These are phyloP conservation scores for Maniola hyperantus DNA, from an alignment of 2,888 invertebrate species.

Conservation along the genomic window DNA sequence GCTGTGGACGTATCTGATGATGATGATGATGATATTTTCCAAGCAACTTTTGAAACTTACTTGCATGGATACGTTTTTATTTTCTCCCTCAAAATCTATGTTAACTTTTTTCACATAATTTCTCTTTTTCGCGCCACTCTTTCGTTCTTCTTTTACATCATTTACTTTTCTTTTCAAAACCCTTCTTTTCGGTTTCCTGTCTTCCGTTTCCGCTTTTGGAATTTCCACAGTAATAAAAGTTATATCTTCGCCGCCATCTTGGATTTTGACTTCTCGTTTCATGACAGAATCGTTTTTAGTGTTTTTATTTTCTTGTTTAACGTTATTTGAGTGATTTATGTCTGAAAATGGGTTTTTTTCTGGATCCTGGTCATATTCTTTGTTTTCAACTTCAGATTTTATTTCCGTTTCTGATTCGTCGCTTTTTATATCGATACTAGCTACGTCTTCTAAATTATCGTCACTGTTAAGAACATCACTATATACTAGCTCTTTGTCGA, in stretches of 20 bases:
- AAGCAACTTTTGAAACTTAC: conserved; percentile 3
- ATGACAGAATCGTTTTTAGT: background rate
- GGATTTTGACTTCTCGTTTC: background rate
- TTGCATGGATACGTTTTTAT: background rate
- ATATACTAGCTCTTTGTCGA: conserved; percentile 1
- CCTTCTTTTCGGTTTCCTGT: background rate
- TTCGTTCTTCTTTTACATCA: background rate
- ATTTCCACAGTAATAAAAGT: background rate
- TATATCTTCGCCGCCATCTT: background rate
- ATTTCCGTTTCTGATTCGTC: background rate
- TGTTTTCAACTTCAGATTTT: background rate
- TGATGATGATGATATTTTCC: no score
- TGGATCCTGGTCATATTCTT: background rate
- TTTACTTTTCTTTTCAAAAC: background rate
- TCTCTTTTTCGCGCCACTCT: background rate
- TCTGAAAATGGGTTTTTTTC: background rate
- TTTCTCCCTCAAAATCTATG: background rate
- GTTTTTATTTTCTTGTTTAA: background rate
- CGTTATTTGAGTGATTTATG: background rate
- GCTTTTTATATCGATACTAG: background rate
- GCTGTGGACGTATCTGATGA: no score
- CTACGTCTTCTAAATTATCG: background rate
- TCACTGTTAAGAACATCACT: background rate
- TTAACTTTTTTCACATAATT: background rate
- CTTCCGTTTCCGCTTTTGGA: background rate